These are phyloP conservation scores for Lobophora halterata DNA, from an alignment of 2,888 invertebrate genomes.

Conservation along the genomic window DNA sequence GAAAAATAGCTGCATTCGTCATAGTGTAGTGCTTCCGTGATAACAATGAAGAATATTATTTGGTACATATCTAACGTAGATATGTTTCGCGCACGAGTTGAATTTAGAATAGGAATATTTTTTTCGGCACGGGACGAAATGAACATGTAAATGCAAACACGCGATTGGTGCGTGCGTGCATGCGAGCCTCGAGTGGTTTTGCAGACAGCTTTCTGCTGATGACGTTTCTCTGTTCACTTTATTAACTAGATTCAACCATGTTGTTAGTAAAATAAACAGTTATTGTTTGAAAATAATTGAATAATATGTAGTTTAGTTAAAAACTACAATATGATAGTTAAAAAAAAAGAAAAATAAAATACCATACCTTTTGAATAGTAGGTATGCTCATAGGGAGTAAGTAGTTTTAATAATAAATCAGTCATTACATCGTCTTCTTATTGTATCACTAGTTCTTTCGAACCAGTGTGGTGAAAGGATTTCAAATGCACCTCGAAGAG, in stretches of 20 bases:
- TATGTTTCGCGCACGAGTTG: slow-evolving; percentile 20
- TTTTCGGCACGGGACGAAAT: slow-evolving; percentile 11
- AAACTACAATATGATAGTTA: too few species aligned
- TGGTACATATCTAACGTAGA: slow-evolving; percentile 36
- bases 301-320: too few species aligned
- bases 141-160: slow-evolving; percentile 22
- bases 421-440: too few species aligned
- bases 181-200: slow-evolving; percentile 7
- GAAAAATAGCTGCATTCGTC: slow-evolving; percentile 70
- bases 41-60: slow-evolving; percentile 51
- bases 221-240: slow-evolving; percentile 3
- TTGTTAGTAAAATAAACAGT: too few species aligned
- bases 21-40: slow-evolving; percentile 56
- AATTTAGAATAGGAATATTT: slow-evolving; percentile 18
- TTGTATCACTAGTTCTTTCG: too few species aligned
- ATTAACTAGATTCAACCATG: not conserved
- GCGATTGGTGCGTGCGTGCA: slow-evolving; percentile 17
- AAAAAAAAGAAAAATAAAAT: too few species aligned
- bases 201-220: slow-evolving; percentile 11
- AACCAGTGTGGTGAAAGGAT: too few species aligned
- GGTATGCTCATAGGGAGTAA: too few species aligned
- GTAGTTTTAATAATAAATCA: too few species aligned
- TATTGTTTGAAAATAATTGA: too few species aligned
- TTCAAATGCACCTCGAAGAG: too few species aligned
- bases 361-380: too few species aligned